phyloP scores from a whole-genome alignment of 2,888 invertebrate species.

The Dynastes tityus region DNA sequence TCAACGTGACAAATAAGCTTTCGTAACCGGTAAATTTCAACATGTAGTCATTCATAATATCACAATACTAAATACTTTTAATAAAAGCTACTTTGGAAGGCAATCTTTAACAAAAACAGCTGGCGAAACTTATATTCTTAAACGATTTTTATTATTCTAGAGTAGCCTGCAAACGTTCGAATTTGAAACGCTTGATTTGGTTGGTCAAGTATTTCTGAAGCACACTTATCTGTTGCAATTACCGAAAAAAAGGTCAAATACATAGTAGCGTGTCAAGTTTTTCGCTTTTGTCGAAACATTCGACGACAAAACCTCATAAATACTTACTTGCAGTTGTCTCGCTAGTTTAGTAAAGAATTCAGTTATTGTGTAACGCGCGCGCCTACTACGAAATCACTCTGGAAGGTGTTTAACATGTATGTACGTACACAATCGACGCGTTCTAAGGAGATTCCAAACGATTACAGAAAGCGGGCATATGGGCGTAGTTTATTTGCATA shows the following conservation, averaged over 20 bases:
- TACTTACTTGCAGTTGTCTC: background rate
- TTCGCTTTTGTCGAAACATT: background rate
- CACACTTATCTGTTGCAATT: background rate
- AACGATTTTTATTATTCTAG: background rate
- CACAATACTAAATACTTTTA: too few species aligned
- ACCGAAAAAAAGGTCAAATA: conserved; percentile 3
- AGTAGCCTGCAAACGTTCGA: background rate
- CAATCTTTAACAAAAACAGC: background rate
- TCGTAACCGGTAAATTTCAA: too few species aligned
- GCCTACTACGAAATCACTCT: background rate
- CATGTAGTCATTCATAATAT: too few species aligned
- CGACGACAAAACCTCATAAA: background rate
- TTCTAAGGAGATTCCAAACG: too few species aligned
- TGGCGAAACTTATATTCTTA: background rate
- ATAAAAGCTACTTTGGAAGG: background rate
- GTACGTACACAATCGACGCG: too few species aligned
- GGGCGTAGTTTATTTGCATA: too few species aligned
- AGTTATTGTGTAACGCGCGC: background rate
- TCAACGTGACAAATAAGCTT: too few species aligned
- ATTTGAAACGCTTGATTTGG: conserved; percentile 14
- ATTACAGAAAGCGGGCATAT: too few species aligned
- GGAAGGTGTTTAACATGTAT: background rate
- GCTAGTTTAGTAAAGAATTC: background rate
- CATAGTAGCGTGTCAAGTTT: background rate
- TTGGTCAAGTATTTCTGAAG: background rate